Conservation (phyloP, 2,888 invertebrate species). For the Taphrorychus bicolor region DNA sequence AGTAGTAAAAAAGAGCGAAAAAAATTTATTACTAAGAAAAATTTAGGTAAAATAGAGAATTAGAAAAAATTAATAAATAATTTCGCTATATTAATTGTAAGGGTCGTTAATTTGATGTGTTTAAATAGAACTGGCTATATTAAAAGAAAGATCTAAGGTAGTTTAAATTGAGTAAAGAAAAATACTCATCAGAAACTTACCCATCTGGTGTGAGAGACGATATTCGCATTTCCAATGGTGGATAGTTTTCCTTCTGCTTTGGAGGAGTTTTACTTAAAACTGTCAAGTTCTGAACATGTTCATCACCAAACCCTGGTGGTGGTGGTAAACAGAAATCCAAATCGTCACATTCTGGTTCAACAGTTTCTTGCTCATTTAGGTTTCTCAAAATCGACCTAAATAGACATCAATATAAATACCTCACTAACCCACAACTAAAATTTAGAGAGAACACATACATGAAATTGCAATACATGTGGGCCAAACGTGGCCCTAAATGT, state of each 20-base stretch:
- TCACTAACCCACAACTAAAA: too few species aligned
- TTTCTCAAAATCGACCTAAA: conserved; percentile 9
- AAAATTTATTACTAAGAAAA: too few species aligned
- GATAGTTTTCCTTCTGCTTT: neutral
- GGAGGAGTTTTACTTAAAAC: neutral
- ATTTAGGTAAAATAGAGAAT: too few species aligned
- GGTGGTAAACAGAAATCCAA: conserved; percentile 35
- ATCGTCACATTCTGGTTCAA: neutral
- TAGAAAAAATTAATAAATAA: too few species aligned
- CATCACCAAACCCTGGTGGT: conserved; percentile 44
- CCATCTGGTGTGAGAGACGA: neutral
- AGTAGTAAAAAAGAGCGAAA: too few species aligned
- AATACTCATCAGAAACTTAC: neutral
- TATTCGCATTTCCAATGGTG: neutral
- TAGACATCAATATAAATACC: neutral
- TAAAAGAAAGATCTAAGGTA: neutral
- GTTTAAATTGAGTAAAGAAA: neutral
- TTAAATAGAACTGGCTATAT: too few species aligned
- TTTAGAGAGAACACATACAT: too few species aligned
- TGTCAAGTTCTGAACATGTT: neutral
- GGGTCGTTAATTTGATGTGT: too few species aligned
- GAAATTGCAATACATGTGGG: too few species aligned
- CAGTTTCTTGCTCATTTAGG: neutral
- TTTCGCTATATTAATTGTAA: too few species aligned
- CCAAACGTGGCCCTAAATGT: too few species aligned